A percentile compares a stretch with the other conserved stretches of the same genome.
Evolutionary conservation across 2,113 vertebrate genomes (phyloP).

Genomic region (Ailuropoda melanoleuca): DNA sequence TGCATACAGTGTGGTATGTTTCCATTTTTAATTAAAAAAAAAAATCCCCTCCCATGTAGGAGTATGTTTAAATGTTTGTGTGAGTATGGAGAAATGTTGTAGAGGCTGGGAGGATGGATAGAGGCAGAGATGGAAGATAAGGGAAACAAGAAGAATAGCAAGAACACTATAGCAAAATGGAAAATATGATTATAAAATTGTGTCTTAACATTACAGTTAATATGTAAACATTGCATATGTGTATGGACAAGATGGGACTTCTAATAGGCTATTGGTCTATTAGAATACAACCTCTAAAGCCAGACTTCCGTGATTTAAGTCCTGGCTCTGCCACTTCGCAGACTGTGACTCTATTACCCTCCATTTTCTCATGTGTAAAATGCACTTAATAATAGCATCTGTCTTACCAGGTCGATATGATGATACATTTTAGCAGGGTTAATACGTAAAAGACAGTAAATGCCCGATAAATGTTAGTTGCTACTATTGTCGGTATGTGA

Average conservation of each 20-base stretch:
- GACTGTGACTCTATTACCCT: slow-evolving; percentile 1
- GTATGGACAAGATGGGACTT: not conserved
- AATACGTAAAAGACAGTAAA: not conserved
- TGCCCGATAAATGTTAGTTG: not conserved
- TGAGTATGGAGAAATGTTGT: not conserved
- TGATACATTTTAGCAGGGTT: not conserved
- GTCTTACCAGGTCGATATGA: not conserved
- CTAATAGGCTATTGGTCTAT: not conserved
- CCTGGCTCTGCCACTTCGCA: not conserved
- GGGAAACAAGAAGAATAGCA: not conserved
- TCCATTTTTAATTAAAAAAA: not conserved
- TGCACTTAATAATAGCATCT: not conserved
- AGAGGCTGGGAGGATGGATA: not conserved
- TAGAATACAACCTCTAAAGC: not conserved
- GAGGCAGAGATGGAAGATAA: not conserved
- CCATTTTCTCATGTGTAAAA: slow-evolving; percentile 31
- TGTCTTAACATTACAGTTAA: not conserved
- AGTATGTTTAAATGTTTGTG: slow-evolving; percentile 5
- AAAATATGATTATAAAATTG: not conserved
- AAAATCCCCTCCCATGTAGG: not conserved
- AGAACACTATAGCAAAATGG: not conserved
- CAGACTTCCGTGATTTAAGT: not conserved
- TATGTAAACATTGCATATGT: not conserved
- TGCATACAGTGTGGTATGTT: not conserved
- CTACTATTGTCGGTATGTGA: not conserved